Percentiles rank a stretch among this genome's conserved stretches.
Evolutionary conservation across 2,797 vertebrate genomes (phyloP).

Genomic region (Orestias chungarensis): DNA sequence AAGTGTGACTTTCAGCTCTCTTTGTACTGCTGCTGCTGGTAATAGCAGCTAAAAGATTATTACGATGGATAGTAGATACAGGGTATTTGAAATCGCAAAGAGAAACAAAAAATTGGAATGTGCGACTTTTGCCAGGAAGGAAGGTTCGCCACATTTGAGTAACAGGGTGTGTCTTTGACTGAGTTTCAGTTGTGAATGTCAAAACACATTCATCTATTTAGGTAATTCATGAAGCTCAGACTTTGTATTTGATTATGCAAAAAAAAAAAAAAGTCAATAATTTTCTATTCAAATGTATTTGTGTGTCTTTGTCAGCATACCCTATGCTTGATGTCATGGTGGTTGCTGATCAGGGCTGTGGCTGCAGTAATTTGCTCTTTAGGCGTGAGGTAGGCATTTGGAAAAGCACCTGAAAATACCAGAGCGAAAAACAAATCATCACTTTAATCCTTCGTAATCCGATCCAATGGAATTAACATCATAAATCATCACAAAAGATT

Average conservation of each 20-base stretch:
- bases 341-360: conserved; percentile 91
- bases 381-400: conserved; percentile 98
- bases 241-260: background rate
- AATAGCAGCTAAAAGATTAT: conserved; percentile 60
- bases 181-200: background rate
- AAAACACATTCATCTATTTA: conserved; percentile 13
- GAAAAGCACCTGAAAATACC: conserved; percentile 80
- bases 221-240: background rate
- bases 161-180: conserved; percentile 22
- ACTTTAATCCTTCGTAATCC: conserved; percentile 3
- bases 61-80: conserved; percentile 41
- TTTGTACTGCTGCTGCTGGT: conserved; percentile 35
- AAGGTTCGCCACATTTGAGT: conserved; percentile 41
- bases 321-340: conserved; percentile 98
- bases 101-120: conserved; percentile 42
- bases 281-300: background rate
- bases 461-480: conserved; percentile 7
- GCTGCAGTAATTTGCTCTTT: conserved; percentile 91
- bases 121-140: conserved; percentile 47
- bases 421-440: conserved; percentile 15
- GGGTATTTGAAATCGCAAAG: conserved; percentile 51
- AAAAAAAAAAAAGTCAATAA: background rate
- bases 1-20: conserved; percentile 2
- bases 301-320: conserved; percentile 72
- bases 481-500: background rate